Conservation (phyloP, 2,888 invertebrate species). For the Drosophila atroscutellata region DNA sequence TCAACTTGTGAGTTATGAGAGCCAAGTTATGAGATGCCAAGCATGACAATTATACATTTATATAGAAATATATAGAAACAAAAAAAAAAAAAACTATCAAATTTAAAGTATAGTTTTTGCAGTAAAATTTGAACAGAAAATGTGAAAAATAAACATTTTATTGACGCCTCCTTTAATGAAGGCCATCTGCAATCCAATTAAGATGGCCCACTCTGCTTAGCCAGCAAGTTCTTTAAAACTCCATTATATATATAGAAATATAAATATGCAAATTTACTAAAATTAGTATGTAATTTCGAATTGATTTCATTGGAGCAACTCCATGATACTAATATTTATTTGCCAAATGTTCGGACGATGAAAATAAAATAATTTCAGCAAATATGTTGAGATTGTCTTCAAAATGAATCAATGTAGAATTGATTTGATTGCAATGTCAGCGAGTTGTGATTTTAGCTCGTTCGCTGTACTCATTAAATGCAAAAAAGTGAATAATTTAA, state of each 20-base stretch:
- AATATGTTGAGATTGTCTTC: neutral
- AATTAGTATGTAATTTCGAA: neutral
- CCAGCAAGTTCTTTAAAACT: neutral
- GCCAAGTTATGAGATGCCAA: conserved; percentile 2
- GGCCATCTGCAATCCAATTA: neutral
- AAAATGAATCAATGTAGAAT: neutral
- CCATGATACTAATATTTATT: neutral
- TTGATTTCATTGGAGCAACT: neutral
- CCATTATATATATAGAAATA: neutral
- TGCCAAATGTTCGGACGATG: neutral
- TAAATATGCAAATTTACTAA: neutral
- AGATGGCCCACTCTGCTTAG: neutral
- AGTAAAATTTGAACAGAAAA: neutral
- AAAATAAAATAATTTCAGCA: neutral
- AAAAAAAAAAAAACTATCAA: neutral
- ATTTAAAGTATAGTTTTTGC: neutral
- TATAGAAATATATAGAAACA: neutral
- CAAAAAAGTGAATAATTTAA: neutral
- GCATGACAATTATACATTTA: conserved; percentile 6
- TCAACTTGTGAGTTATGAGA: conserved; percentile 18
- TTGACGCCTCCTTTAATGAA: neutral
- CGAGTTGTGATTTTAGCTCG: neutral
- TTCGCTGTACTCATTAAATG: neutral
- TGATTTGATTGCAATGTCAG: neutral
- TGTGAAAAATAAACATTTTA: neutral